Evolutionary conservation across 2,797 vertebrate species (phyloP).

Genomic region (Oreonectes daqikongensis): DNA sequence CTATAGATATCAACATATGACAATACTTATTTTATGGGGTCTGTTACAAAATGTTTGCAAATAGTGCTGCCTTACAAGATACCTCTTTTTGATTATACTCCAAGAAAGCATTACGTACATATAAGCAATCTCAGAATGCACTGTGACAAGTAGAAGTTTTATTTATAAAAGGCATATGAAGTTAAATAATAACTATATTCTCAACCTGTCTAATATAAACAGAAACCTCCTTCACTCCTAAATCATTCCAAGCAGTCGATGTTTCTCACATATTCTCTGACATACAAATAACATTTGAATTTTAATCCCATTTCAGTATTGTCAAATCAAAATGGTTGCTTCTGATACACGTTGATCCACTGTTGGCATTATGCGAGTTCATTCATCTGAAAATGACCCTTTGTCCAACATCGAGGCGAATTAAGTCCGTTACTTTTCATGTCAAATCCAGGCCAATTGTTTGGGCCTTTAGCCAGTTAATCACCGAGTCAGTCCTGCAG

Average conservation of each 20-base stretch:
- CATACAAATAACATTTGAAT: neutral
- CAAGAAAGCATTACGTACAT: too few relatives aligned
- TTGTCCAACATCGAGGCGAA: conserved; percentile 30
- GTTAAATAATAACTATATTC: neutral
- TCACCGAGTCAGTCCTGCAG: conserved; percentile 47
- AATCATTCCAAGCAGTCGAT: neutral
- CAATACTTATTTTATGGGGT: too few relatives aligned
- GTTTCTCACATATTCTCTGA: neutral
- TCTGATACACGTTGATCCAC: neutral
- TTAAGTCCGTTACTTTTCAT: conserved; percentile 56
- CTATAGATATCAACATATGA: too few relatives aligned
- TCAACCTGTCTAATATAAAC: neutral
- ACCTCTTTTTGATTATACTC: too few relatives aligned
- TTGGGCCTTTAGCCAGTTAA: conserved; percentile 51
- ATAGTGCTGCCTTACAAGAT: too few relatives aligned
- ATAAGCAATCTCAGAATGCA: too few relatives aligned
- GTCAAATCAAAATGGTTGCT: conserved; percentile 1
- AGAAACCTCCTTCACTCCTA: too few relatives aligned
- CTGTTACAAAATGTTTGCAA: too few relatives aligned
- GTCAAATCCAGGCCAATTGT: conserved; percentile 57
- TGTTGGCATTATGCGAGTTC: neutral
- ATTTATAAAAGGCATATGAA: too few relatives aligned
- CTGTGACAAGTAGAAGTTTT: too few relatives aligned
- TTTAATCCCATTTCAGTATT: neutral
- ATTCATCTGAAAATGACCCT: neutral